A percentile compares a stretch with the other conserved stretches of the same genome.
phyloP scores from a whole-genome alignment of 2,888 invertebrate genomes.

The Tipula unca region DNA sequence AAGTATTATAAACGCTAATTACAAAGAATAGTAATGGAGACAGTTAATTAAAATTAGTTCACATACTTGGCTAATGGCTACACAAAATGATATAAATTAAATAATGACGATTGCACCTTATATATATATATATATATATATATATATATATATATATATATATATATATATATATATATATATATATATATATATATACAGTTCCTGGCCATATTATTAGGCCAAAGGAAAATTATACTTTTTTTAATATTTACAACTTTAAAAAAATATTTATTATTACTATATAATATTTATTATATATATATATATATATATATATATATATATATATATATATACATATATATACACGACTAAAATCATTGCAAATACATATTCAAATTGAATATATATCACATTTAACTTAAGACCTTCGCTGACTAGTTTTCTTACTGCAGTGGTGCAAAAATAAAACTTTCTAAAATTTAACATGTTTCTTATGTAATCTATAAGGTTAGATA shows the following conservation, averaged over 20 bases:
- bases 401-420: not conserved
- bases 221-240: too few species aligned
- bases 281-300: too few species aligned
- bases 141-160: too few species aligned
- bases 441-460: not conserved
- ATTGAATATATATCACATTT: not conserved
- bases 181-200: too few species aligned
- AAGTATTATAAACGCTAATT: not conserved
- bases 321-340: too few species aligned
- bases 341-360: not conserved
- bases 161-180: too few species aligned
- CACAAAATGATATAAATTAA: not conserved
- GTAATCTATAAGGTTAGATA: conserved; percentile 2
- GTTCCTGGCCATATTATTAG: too few species aligned
- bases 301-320: too few species aligned
- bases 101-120: not conserved
- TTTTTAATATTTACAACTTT: too few species aligned
- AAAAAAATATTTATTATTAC: too few species aligned
- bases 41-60: not conserved
- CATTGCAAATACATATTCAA: not conserved
- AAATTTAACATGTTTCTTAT: not conserved
- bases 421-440: not conserved
- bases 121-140: too few species aligned
- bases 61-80: too few species aligned
- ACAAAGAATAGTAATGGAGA: not conserved